Evolutionary conservation across 2,797 vertebrate genomes (phyloP).

Genomic region (Falco rusticolus): DNA sequence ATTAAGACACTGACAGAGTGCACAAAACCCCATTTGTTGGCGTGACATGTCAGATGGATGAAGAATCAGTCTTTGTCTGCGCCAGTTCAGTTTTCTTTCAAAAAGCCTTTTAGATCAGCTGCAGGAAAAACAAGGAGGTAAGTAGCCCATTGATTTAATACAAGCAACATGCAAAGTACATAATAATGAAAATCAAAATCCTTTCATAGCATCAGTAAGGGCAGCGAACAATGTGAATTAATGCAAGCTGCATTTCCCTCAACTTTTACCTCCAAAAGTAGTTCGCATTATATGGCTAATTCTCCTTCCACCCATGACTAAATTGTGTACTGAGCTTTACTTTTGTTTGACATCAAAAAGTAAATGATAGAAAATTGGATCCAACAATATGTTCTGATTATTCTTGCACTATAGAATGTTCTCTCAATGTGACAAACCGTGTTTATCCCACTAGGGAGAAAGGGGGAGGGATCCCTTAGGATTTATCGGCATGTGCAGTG

Average conservation of each 20-base stretch:
- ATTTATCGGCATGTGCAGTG: constrained; percentile 36
- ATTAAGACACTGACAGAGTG: constrained; percentile 92
- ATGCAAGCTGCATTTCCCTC: constrained; percentile 33
- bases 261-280: constrained; percentile 23
- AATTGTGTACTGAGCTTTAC: constrained; percentile 43
- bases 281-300: constrained; percentile 38
- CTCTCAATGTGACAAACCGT: constrained; percentile 60
- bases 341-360: constrained; percentile 73
- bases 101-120: constrained; percentile 84
- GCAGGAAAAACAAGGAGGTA: constrained; percentile 81
- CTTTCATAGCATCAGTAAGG: constrained; percentile 59
- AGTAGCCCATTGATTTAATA: constrained; percentile 64
- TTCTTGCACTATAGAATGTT: constrained; percentile 55
- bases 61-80: constrained; percentile 91
- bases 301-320: constrained; percentile 63
- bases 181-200: constrained; percentile 64
- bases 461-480: constrained; percentile 39
- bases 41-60: constrained; percentile 91
- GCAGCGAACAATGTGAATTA: constrained; percentile 46
- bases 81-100: constrained; percentile 85
- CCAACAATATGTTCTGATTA: constrained; percentile 78
- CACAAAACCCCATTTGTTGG: constrained; percentile 93
- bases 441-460: constrained; percentile 73
- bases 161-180: constrained; percentile 59
- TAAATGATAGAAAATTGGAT: constrained; percentile 72